These are phyloP conservation scores for Tangara arthus DNA, from an alignment of 2,797 vertebrate genomes.

Conservation along the genomic window DNA sequence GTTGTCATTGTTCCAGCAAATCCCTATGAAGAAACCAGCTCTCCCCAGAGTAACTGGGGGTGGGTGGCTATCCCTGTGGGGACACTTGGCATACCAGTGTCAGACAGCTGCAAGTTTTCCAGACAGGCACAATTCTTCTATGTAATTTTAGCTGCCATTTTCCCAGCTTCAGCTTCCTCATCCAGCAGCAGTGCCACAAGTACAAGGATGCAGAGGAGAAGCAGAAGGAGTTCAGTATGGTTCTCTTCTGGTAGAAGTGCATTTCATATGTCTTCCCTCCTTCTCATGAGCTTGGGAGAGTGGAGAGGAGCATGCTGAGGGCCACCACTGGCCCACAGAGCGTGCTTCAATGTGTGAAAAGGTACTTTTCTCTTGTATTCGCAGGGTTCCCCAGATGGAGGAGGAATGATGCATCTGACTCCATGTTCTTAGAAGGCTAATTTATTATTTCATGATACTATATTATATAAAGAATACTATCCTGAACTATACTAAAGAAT, in stretches of 20 bases:
- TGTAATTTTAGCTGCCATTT: background rate
- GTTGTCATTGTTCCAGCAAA: background rate
- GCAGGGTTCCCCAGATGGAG: too few species aligned
- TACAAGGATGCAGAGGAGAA: background rate
- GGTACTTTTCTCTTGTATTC: background rate
- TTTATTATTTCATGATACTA: too few species aligned
- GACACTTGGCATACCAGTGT: background rate
- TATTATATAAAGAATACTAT: too few species aligned
- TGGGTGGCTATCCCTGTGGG: background rate
- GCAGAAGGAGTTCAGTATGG: background rate
- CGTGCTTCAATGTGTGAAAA: background rate
- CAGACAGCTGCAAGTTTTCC: background rate
- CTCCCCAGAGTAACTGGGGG: rapidly evolving
- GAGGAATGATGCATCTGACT: too few species aligned
- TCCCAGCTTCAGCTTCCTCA: background rate
- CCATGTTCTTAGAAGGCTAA: too few species aligned
- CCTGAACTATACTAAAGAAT: too few species aligned
- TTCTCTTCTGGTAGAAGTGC: background rate
- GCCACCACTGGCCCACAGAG: background rate
- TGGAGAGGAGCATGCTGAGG: background rate
- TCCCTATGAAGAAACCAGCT: background rate
- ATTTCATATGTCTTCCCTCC: background rate
- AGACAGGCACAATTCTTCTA: background rate
- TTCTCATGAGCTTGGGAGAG: background rate
- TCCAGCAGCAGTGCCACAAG: background rate